Base-by-base conservation (phyloP, 2,888 invertebrate species). In the Tetramorium bicarinatum region DNA sequence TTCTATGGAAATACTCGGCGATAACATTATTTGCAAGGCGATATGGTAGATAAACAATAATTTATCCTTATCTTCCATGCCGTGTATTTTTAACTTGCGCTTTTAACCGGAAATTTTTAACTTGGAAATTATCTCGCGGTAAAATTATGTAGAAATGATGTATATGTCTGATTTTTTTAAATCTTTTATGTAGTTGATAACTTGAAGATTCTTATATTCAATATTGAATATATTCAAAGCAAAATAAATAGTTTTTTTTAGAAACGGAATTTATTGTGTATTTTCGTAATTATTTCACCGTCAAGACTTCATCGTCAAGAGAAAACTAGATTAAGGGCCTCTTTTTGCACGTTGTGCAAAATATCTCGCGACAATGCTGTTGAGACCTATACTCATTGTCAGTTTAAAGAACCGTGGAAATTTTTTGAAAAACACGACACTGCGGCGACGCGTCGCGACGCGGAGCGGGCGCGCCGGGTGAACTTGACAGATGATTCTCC, bases 401-500 rank as follows among this genome's bases (percentile, higher is more conserved):
- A 11, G 4, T 41, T 38, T 34, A 41, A 25, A 1, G 8, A 69
- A 79, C 15, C 13, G 69, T 13, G 3, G 29, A 56, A 13, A 25
- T 80, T 80, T 61, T 79, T 79, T 18, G 18, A 49, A 59, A 79
- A 59, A 47, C 56, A 29, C 11, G n/a, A n/a, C n/a, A n/a, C n/a
- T n/a, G n/a, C n/a, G n/a, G n/a, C n/a, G n/a, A n/a, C 29, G 29
- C 29, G 2, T 0, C 25, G 29, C 29, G 13, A 13, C 52, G n/a
- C 8, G 13, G 59, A 21, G 2, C 47, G 47, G 59, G 18, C 47
- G 47, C 38, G 13, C 21, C 47, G n/a, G 69, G 59, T 59, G 69
- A 71, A 69, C 67, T 69, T 80, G 79, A 80, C 79, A 69, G 79
- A 80, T 80, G 79, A 47, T 59, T 71, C 59, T 79, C 21, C 13